A percentile compares a stretch with the other conserved stretches of the same genome.
Conservation (phyloP, 2,797 vertebrate genomes). For the Mus spretus region DNA sequence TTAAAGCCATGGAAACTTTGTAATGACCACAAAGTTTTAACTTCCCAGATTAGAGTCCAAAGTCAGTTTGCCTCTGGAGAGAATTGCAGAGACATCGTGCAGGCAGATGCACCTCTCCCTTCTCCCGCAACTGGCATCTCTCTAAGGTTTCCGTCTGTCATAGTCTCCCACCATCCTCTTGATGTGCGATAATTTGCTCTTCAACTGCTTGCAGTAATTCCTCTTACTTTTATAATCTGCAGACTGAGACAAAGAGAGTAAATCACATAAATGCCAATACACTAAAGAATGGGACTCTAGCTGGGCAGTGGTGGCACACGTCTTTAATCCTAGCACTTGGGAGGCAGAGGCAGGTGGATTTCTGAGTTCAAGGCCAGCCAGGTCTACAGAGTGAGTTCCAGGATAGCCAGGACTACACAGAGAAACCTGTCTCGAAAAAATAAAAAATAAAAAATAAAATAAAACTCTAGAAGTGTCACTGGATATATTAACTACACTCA, state of each 20-base stretch:
- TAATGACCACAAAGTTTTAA: constrained; percentile 68
- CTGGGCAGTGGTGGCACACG: too few relatives aligned
- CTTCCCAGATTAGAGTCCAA: constrained; percentile 37
- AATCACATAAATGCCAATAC: constrained; percentile 25
- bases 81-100: background rate
- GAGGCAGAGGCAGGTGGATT: too few relatives aligned
- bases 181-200: constrained; percentile 94
- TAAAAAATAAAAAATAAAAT: too few relatives aligned
- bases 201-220: constrained; percentile 93
- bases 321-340: too few relatives aligned
- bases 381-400: too few relatives aligned
- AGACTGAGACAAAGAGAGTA: constrained; percentile 86
- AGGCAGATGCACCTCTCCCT: background rate
- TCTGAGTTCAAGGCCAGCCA: too few relatives aligned
- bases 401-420: too few relatives aligned
- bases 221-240: constrained; percentile 93
- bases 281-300: background rate
- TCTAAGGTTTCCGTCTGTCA: constrained; percentile 86
- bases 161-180: constrained; percentile 94
- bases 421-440: too few relatives aligned
- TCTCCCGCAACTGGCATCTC: background rate
- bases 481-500: background rate
- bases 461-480: background rate
- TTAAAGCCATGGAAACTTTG: constrained; percentile 71
- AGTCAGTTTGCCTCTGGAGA: constrained; percentile 63